phyloP scores from a whole-genome alignment of 2,888 invertebrate species.

The Phyllotreta cruciferae region DNA sequence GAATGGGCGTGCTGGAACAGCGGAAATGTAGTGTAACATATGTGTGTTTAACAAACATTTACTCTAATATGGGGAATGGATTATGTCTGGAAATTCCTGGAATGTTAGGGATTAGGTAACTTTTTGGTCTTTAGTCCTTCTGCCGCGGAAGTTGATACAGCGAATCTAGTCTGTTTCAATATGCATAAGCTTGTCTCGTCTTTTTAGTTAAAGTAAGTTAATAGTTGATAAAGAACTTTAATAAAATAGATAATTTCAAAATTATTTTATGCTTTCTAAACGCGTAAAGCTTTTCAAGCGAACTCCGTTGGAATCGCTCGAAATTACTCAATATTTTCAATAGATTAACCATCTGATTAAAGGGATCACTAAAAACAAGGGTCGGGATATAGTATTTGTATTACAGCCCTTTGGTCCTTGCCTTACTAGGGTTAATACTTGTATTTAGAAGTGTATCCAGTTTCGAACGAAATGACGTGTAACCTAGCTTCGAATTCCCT shows the following conservation, averaged over 20 bases:
- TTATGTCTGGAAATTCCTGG: conserved; percentile 34
- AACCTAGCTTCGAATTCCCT: conserved; percentile 22
- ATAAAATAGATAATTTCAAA: too few species aligned
- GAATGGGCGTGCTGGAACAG: conserved; percentile 32
- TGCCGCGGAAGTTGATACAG: conserved; percentile 3
- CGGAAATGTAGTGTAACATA: conserved; percentile 40
- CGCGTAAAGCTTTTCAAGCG: background rate
- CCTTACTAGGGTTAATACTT: conserved; percentile 41
- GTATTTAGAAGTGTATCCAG: conserved; percentile 28
- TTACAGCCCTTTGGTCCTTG: conserved; percentile 32
- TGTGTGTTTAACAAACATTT: conserved; percentile 42
- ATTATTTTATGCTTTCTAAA: too few species aligned
- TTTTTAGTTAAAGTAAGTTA: conserved; percentile 9
- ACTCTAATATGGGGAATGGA: conserved; percentile 42
- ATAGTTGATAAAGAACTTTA: conserved; percentile 5
- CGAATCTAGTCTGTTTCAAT: conserved; percentile 6
- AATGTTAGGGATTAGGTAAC: conserved; percentile 26
- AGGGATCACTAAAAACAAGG: conserved; percentile 9
- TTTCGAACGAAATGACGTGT: conserved; percentile 26
- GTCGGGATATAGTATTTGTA: conserved; percentile 33
- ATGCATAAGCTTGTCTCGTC: conserved; percentile 7
- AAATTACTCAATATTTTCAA: conserved; percentile 4
- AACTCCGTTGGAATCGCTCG: background rate
- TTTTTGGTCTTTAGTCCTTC: conserved; percentile 20
- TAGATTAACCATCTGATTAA: background rate